Evolutionary conservation across 2,888 invertebrate genomes (phyloP).

Genomic region (Coenonympha arcania): DNA sequence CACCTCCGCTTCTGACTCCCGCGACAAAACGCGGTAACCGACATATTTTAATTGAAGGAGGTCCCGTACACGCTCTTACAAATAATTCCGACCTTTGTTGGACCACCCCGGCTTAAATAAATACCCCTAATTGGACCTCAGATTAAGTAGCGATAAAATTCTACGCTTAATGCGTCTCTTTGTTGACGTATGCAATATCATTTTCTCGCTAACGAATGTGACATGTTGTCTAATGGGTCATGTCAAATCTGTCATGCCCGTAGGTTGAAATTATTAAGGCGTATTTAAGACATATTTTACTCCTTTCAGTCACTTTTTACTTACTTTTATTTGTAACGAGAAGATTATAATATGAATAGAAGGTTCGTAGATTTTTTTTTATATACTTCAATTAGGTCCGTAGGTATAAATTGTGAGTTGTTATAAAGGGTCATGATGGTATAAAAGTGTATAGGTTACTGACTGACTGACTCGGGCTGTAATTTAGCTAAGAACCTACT

Average conservation of each 20-base stretch:
- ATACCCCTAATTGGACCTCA: slow-evolving; percentile 61
- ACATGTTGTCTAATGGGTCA: slow-evolving; percentile 3
- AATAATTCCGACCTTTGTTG: slow-evolving; percentile 37
- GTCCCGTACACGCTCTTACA: slow-evolving; percentile 39
- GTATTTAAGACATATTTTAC: background rate
- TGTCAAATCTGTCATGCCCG: slow-evolving; percentile 3
- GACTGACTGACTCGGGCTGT: no score
- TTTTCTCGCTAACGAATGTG: slow-evolving; percentile 9
- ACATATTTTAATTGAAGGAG: slow-evolving; percentile 62
- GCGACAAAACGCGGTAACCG: slow-evolving; percentile 51
- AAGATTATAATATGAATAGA: background rate
- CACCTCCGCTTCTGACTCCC: slow-evolving; percentile 23
- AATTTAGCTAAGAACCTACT: no score
- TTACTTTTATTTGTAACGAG: background rate
- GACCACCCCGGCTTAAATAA: slow-evolving; percentile 63
- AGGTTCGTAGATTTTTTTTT: no score
- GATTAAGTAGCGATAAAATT: slow-evolving; percentile 56
- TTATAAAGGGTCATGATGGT: no score
- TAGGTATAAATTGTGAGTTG: no score
- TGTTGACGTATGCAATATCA: slow-evolving; percentile 36
- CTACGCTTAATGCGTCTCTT: slow-evolving; percentile 40
- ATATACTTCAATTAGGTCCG: no score
- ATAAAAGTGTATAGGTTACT: no score
- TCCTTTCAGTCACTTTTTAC: background rate
- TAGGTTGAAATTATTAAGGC: slow-evolving; percentile 1